phyloP scores from a whole-genome alignment of 2,113 vertebrate genomes.

The Menura novaehollandiae region DNA sequence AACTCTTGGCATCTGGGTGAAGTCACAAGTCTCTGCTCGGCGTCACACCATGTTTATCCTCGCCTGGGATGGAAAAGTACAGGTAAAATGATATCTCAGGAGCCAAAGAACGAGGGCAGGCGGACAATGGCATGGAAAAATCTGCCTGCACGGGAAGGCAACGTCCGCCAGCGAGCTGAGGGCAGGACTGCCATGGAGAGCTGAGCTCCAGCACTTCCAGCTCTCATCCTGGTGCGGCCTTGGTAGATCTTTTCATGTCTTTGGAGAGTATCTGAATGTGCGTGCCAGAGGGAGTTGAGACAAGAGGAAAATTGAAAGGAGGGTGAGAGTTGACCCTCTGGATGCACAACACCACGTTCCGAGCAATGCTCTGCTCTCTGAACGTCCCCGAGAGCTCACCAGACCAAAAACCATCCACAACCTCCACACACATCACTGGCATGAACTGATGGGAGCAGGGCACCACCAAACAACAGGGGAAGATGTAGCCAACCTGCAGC shows the following conservation, averaged over 20 bases:
- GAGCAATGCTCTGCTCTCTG: background rate
- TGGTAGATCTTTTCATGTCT: background rate
- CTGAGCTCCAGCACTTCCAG: background rate
- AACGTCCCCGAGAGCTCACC: fast-evolving
- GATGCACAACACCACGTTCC: fast-evolving
- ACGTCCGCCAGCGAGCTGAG: fast-evolving
- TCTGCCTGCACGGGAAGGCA: background rate
- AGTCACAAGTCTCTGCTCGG: background rate
- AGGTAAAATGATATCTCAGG: background rate
- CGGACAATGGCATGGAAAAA: background rate
- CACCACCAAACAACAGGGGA: background rate
- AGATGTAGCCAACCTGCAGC: background rate
- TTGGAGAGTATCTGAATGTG: background rate
- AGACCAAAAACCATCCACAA: background rate
- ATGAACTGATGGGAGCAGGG: background rate
- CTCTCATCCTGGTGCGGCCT: background rate
- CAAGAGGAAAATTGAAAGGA: background rate
- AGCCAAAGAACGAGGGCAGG: background rate
- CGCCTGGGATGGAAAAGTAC: constrained; percentile 29
- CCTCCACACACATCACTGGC: background rate
- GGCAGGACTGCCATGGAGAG: background rate
- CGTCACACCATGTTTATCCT: background rate
- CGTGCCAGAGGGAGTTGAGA: background rate
- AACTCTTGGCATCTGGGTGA: background rate
- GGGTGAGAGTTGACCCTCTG: fast-evolving